Base-by-base conservation (phyloP, 2,888 invertebrate genomes). In the Omphaloscelis lunosa region DNA sequence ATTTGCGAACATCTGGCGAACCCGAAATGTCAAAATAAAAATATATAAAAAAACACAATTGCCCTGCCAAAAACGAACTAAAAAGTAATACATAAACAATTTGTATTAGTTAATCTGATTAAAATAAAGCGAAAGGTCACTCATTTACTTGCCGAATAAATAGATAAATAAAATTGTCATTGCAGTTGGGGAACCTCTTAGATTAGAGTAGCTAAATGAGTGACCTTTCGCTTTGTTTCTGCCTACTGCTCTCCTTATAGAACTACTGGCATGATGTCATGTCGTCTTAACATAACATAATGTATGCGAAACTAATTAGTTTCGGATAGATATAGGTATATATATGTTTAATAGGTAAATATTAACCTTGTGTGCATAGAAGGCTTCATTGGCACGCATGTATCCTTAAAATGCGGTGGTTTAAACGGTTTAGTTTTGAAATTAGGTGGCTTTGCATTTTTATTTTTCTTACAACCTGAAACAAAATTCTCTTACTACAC, bases 351-450 rank as follows among this genome's bases (percentile, higher is more conserved):
- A 23, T n/a, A n/a, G 5, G 17, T 34, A 51, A 51, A 66, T 65
- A 41, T 20, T 48, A 51, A 77, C 96, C 96, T 94, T 17, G 94
- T 94, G 79, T 95, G 94, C 95, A 96, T 95, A 8, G 96, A 94
- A 11, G 96, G 96, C 3, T 82, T 89, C 96, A 96, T 96, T 5
- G 96, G 96, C 17, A 96, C 92, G 83, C 94, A 94, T 7, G 94
- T 93, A 29, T 95, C 95, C 80, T 92, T 95, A 70, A 89, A 92
- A 88, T 93, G 93, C 8, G 90, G 91, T 7, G 93, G 94, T 75
- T 88, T 92, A 74, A 93, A 95, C 6, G 80, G 89, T 83, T 94
- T 95, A 0, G 92, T 94, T 89, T 92, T 95, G 70, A 95, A 94
- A 82, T 91, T 91, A 4, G 93, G 94, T 6, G 90, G 89, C 73